These are phyloP conservation scores for Coilia nasus DNA, from an alignment of 2,797 vertebrate species.

Conservation along the genomic window DNA sequence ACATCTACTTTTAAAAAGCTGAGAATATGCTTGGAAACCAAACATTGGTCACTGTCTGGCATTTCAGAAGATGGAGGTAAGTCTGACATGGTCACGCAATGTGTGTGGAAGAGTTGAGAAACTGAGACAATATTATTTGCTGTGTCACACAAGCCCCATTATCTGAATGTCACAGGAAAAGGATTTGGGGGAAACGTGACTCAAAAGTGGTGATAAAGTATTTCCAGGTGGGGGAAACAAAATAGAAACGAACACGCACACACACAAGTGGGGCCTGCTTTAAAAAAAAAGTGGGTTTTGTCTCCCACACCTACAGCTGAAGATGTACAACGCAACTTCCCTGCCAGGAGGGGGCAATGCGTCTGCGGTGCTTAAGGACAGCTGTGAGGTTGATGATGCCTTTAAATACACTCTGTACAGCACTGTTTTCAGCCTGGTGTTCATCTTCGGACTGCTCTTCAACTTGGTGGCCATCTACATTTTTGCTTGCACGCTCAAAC, in stretches of 20 bases:
- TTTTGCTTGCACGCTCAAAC: conserved; percentile 85
- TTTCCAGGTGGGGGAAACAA: not conserved
- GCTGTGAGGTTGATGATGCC: conserved; percentile 80
- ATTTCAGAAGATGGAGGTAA: not conserved
- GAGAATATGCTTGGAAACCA: not conserved
- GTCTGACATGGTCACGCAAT: not conserved
- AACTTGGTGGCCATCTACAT: conserved; percentile 92
- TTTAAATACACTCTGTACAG: conserved; percentile 94
- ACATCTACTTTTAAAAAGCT: not conserved
- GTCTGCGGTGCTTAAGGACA: not conserved
- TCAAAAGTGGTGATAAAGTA: not conserved
- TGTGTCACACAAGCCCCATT: not conserved
- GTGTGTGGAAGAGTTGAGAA: not conserved
- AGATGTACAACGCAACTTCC: conserved; percentile 27
- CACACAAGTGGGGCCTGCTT: not conserved
- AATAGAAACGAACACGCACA: not conserved
- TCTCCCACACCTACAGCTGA: not conserved
- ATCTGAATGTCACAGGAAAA: not conserved
- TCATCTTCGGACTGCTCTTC: conserved; percentile 87
- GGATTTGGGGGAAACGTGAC: not conserved
- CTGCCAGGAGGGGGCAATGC: no score
- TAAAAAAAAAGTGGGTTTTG: not conserved
- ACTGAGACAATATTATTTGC: not conserved
- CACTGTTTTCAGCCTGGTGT: conserved; percentile 87
- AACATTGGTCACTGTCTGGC: not conserved